Evolutionary conservation across 2,113 vertebrate species (phyloP).

Genomic region (Seriola rivoliana): DNA sequence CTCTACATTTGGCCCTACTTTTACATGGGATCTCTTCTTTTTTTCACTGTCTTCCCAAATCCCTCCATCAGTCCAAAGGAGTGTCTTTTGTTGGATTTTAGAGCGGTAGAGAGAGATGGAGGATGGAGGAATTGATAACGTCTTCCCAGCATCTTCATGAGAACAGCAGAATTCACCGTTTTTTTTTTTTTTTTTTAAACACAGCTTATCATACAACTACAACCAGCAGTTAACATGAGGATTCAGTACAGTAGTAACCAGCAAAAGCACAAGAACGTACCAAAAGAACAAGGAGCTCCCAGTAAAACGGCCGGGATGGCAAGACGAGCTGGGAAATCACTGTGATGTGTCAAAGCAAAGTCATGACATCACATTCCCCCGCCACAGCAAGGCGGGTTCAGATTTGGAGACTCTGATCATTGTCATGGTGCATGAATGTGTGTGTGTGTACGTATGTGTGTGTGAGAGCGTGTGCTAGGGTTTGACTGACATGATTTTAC

Average conservation of each 20-base stretch:
- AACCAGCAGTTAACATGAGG: constrained; percentile 3
- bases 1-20: constrained; percentile 15
- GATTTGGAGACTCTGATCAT: constrained; percentile 22
- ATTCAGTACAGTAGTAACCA: constrained; percentile 11
- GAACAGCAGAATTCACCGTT: constrained; percentile 1
- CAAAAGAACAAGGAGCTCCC: constrained; percentile 42
- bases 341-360: constrained; percentile 22
- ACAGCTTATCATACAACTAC: background rate
- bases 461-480: background rate
- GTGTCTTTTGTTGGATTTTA: constrained; percentile 24
- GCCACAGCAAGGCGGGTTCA: constrained; percentile 19
- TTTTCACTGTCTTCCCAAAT: constrained; percentile 12
- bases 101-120: background rate
- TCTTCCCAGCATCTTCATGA: constrained; percentile 4
- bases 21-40: background rate
- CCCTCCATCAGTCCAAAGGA: constrained; percentile 3
- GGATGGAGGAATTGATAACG: background rate
- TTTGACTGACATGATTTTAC: constrained; percentile 29
- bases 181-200: background rate
- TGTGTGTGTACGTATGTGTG: background rate
- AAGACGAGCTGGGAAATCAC: constrained; percentile 14
- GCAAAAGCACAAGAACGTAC: constrained; percentile 18
- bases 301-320: constrained; percentile 16
- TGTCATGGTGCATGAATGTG: constrained; percentile 23
- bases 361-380: constrained; percentile 51